Evolutionary conservation across 53 echinoderm and acorn worm genomes (phyloP), one percentile per base, ranked within the genome.

Genomic region (Astropecten irregularis): DNA sequence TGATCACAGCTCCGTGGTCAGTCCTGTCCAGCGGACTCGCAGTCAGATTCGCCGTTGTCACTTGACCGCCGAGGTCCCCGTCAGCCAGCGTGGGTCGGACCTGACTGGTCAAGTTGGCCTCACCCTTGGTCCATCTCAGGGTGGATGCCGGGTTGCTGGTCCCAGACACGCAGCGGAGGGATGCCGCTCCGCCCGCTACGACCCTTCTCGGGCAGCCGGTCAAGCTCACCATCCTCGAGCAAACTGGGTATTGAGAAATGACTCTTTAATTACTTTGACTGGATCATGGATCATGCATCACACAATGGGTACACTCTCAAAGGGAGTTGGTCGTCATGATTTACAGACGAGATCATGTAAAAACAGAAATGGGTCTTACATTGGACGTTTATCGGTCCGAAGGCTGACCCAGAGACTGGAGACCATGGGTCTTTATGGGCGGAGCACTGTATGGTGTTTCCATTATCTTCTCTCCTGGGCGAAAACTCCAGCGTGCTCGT

Each of bases 351-450:
- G n/a, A n/a, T n/a, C n/a, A n/a, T n/a, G n/a, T n/a, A n/a, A n/a
- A n/a, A n/a, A n/a, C n/a, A n/a, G n/a, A n/a, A n/a, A n/a, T 42
- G 6, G 0, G 20, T 21, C 73, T 53, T 54, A 73, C 73, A 73
- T 15, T 55, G 55, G 2, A 73, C 73, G 4, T 73, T 22, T n/a
- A 73, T 2, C 4, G 73, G 73, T 16, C 73, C 73, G 9, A 73
- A 49, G 0, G 37, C 10, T 9, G 4, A 29, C 33, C 14, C 37
- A 10, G 55, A 14, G 20, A 11, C 18, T 2, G 18, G 1, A 2
- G 33, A 16, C 53, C 15, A 22, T 11, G n/a, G 13, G 2, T 36
- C 38, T 11, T 14, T 52, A 2, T 36, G n/a, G 15, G 73, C 73
- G 0, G 1, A 27, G 18, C 73, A 73, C 36, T 36, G 32, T 13